phyloP scores from a whole-genome alignment of 2,888 invertebrate genomes.

The Sinohyriopsis cumingii region DNA sequence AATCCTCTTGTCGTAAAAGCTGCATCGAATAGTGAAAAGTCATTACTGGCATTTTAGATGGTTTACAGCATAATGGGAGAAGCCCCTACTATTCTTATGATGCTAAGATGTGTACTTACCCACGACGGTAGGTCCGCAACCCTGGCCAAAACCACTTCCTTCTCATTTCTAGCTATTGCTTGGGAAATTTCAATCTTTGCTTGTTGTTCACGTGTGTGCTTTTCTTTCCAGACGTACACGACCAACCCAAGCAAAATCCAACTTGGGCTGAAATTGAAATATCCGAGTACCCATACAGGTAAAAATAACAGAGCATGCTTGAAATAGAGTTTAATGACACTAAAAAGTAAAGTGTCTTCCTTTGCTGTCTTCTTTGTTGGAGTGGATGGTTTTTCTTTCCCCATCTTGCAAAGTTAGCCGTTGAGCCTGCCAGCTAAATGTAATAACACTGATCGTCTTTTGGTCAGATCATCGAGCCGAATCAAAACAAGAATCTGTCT shows the following conservation, averaged over 20 bases:
- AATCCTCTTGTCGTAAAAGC: too few relatives aligned
- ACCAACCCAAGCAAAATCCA: constrained; percentile 90
- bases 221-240: constrained; percentile 79
- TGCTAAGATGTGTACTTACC: constrained; percentile 77
- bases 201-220: constrained; percentile 78
- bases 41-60: not conserved
- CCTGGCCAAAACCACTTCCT: constrained; percentile 87
- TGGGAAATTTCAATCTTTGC: constrained; percentile 81
- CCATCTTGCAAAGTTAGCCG: constrained; percentile 27
- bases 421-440: too few relatives aligned
- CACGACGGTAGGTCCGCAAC: constrained; percentile 94
- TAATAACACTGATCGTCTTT: too few relatives aligned
- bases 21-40: too few relatives aligned
- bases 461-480: too few relatives aligned
- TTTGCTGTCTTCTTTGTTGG: constrained; percentile 38
- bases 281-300: constrained; percentile 67
- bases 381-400: constrained; percentile 32
- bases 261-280: constrained; percentile 81
- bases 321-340: constrained; percentile 62
- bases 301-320: constrained; percentile 65
- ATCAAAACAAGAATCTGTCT: too few relatives aligned
- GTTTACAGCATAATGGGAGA: not conserved
- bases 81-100: not conserved
- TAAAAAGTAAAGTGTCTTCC: constrained; percentile 59
- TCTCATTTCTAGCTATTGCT: constrained; percentile 80